Evolutionary conservation across 2,888 invertebrate species (phyloP).

Genomic region (Apomyelois bistriatella): DNA sequence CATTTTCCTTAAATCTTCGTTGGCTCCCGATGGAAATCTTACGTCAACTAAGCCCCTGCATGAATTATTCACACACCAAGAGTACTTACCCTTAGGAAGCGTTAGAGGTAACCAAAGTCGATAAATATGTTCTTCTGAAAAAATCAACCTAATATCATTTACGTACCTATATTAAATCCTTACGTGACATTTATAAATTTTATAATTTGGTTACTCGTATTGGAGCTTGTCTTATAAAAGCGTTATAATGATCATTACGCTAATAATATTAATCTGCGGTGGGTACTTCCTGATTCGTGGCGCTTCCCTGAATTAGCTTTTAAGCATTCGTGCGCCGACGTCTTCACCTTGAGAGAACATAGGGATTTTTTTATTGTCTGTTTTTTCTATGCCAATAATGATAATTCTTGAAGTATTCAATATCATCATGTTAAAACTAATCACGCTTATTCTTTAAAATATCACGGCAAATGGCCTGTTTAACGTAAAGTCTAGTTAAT

Average conservation of each 20-base stretch:
- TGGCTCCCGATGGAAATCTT: slow-evolving; percentile 48
- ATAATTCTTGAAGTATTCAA: slow-evolving; percentile 67
- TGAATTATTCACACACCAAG: slow-evolving; percentile 60
- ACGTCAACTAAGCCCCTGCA: slow-evolving; percentile 50
- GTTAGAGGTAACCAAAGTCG: slow-evolving; percentile 32
- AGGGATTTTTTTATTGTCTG: slow-evolving; percentile 58
- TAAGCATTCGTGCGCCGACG: slow-evolving; percentile 61
- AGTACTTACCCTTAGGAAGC: slow-evolving; percentile 45
- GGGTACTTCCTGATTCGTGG: slow-evolving; percentile 60
- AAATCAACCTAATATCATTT: not conserved
- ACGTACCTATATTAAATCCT: not conserved
- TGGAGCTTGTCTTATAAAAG: slow-evolving; percentile 10
- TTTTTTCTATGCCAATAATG: slow-evolving; percentile 65
- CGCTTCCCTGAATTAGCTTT: slow-evolving; percentile 66
- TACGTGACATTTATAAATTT: not conserved
- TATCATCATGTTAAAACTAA: slow-evolving; percentile 61
- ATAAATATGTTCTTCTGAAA: slow-evolving; percentile 22
- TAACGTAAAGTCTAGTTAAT: not conserved
- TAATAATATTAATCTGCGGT: slow-evolving; percentile 50
- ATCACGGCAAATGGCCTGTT: slow-evolving; percentile 44
- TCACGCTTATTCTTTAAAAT: slow-evolving; percentile 57
- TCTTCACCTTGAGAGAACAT: slow-evolving; percentile 71
- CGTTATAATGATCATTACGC: slow-evolving; percentile 43
- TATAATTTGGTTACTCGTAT: not conserved
- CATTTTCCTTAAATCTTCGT: slow-evolving; percentile 51